A percentile compares a stretch with the other conserved stretches of the same genome.
Evolutionary conservation across 1,140 invertebrate genomes (phyloP).

Genomic region (Caenorhabditis elegans): WBcel235 BX284602.5:7094001-7094500

Average conservation of each 20-base stretch:
- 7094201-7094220: not conserved
- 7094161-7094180: not conserved
- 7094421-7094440: not conserved
- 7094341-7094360: not conserved
- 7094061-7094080: too few species aligned
- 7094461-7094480: too few species aligned
- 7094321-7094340: not conserved
- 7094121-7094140: not conserved
- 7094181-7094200: too few species aligned
- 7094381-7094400: not conserved
- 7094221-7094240: not conserved
- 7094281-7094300: not conserved
- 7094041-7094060: too few species aligned
- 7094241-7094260: not conserved
- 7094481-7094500: too few species aligned
- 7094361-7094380: not conserved
- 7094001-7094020: too few species aligned
- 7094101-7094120: not conserved
- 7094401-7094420: not conserved
- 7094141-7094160: not conserved
- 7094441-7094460: too few species aligned
- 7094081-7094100: too few species aligned
- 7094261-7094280: not conserved
- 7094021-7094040: too few species aligned
- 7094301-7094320: slow-evolving; percentile 22